These are phyloP conservation scores for Rhingia campestris DNA, from an alignment of 2,888 invertebrate genomes.

Conservation along the genomic window DNA sequence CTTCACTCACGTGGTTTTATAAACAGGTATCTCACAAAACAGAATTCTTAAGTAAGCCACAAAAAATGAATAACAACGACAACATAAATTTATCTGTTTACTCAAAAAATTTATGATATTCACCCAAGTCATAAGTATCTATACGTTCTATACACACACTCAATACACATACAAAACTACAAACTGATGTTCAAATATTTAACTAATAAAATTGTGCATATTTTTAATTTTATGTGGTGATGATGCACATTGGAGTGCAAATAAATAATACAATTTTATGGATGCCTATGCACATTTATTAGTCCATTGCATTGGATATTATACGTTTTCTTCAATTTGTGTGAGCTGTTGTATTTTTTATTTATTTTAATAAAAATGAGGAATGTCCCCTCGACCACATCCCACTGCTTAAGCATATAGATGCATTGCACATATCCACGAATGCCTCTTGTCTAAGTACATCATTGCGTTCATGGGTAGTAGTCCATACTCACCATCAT, in stretches of 20 bases:
- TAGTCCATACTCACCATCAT: neutral
- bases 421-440: too few species aligned
- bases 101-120: too few species aligned
- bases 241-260: constrained; percentile 64
- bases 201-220: constrained; percentile 64
- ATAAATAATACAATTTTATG: constrained; percentile 68
- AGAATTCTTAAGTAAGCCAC: too few species aligned
- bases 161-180: too few species aligned
- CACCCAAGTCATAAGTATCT: too few species aligned
- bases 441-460: neutral
- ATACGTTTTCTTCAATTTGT: constrained; percentile 55
- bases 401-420: neutral
- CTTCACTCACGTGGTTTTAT: too few species aligned
- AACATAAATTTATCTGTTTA: too few species aligned
- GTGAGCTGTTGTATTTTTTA: constrained; percentile 9
- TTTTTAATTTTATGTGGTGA: constrained; percentile 62
- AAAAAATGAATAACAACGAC: too few species aligned
- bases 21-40: too few species aligned
- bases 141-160: too few species aligned
- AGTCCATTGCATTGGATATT: constrained; percentile 50
- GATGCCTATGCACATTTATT: constrained; percentile 51
- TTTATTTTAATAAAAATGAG: constrained; percentile 50
- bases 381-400: constrained; percentile 31
- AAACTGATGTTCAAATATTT: constrained; percentile 35
- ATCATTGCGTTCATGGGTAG: neutral